These are phyloP conservation scores for Microcebus jonahi DNA, from an alignment of 2,113 vertebrate species.

Conservation along the genomic window DNA sequence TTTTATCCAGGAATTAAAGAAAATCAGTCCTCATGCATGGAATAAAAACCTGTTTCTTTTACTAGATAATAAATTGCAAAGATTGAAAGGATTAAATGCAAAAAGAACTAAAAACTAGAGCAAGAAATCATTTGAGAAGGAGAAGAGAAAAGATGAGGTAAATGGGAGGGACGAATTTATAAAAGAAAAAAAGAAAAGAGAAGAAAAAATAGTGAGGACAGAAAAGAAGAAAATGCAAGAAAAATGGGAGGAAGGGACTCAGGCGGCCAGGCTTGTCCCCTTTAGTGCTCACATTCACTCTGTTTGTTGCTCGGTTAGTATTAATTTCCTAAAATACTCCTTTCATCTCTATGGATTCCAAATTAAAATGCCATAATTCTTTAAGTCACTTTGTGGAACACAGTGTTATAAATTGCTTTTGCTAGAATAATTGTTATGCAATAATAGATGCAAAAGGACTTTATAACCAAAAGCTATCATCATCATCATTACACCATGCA, in stretches of 20 bases:
- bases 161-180: background rate
- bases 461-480: background rate
- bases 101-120: background rate
- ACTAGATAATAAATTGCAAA: background rate
- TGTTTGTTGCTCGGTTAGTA: background rate
- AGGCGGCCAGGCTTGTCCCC: background rate
- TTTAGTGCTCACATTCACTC: background rate
- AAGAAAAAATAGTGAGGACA: background rate
- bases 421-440: background rate
- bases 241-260: too few species aligned
- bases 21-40: background rate
- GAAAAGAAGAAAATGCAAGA: background rate
- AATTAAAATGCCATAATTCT: background rate
- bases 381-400: background rate
- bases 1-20: conserved; percentile 43
- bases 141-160: background rate
- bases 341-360: background rate
- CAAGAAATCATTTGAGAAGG: background rate
- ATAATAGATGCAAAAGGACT: background rate
- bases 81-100: background rate
- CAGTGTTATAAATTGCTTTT: background rate
- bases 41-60: conserved; percentile 24
- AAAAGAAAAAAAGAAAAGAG: background rate
- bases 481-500: background rate
- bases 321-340: background rate